Percentiles rank a stretch among this genome's conserved stretches.
These are phyloP conservation scores for Eira barbara DNA, from an alignment of 2,113 vertebrate species.

Conservation along the genomic window DNA sequence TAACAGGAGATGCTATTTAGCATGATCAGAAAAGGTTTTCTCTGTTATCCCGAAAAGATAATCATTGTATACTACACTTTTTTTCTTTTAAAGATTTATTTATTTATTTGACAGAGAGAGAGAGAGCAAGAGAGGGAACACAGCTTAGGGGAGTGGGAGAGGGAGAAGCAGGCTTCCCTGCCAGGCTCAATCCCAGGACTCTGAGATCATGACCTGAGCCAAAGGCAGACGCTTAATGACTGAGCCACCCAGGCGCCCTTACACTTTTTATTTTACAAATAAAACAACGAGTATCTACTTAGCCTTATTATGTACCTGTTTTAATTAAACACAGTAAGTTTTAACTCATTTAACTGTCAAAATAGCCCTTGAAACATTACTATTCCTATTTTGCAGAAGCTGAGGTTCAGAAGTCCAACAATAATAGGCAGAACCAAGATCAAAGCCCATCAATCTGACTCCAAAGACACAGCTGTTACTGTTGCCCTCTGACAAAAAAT, in stretches of 20 bases:
- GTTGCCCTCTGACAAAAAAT: neutral
- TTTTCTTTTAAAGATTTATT: neutral
- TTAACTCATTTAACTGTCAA: neutral
- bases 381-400: neutral
- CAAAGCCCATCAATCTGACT: neutral
- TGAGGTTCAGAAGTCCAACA: neutral
- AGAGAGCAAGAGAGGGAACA: too few species aligned
- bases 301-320: neutral
- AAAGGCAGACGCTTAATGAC: too few species aligned
- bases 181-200: too few species aligned
- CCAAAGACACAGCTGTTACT: neutral
- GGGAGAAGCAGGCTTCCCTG: too few species aligned
- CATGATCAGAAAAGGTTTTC: neutral
- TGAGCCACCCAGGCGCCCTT: too few species aligned
- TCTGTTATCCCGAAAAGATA: neutral
- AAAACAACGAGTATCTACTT: neutral
- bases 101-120: too few species aligned
- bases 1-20: neutral
- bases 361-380: neutral
- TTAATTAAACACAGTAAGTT: neutral
- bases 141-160: too few species aligned
- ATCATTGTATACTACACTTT: neutral
- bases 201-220: too few species aligned
- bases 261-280: neutral
- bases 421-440: neutral